Conservation (phyloP, 53 echinoderm and acorn worm genomes). For the Holothuria scabra region DNA sequence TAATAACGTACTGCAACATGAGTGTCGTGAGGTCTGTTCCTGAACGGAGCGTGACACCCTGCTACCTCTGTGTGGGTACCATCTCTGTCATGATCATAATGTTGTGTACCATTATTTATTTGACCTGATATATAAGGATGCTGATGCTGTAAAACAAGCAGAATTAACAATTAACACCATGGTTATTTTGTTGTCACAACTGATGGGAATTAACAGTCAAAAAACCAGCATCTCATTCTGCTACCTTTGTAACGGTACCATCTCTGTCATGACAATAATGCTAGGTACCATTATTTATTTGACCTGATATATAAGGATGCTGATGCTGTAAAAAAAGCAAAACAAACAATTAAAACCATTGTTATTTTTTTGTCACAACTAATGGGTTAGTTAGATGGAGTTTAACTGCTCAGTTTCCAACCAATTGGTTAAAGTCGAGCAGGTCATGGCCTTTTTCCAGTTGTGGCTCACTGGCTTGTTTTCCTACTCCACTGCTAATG, state of each 20-base stretch:
- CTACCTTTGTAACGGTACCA: background rate
- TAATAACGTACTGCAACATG: slow-evolving; percentile 87
- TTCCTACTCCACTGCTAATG: too few relatives aligned
- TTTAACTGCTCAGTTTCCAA: too few relatives aligned
- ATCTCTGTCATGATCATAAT: slow-evolving; percentile 97
- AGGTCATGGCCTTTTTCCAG: too few relatives aligned
- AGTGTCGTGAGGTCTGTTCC: slow-evolving; percentile 92
- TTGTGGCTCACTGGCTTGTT: too few relatives aligned
- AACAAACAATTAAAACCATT: slow-evolving; percentile 6
- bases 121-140: slow-evolving; percentile 99
- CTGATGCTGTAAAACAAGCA: slow-evolving; percentile 70
- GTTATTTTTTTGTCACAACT: background rate
- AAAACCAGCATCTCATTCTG: too few relatives aligned
- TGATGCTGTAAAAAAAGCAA: slow-evolving; percentile 70
- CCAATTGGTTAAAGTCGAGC: too few relatives aligned
- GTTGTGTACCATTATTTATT: slow-evolving; percentile 92
- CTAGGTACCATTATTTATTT: slow-evolving; percentile 90
- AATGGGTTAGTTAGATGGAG: too few relatives aligned
- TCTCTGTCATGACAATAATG: slow-evolving; percentile 30
- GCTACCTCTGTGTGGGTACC: slow-evolving; percentile 97
- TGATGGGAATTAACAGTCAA: too few relatives aligned
- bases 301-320: slow-evolving; percentile 98
- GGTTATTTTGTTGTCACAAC: background rate
- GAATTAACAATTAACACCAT: background rate
- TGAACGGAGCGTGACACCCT: slow-evolving; percentile 90